Percentiles rank a stretch among this genome's conserved stretches.
Evolutionary conservation across 1,140 invertebrate species (phyloP).

Genomic region (Caenorhabditis elegans): WBcel235 BX284606.5:9601001-9601500

Average conservation of each 20-base stretch:
- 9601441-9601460: not conserved
- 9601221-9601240: not conserved
- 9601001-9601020: no score
- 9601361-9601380: no score
- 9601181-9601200: not conserved
- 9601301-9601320: not conserved
- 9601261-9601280: not conserved
- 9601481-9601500: not conserved
- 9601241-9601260: not conserved
- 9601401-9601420: not conserved
- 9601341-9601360: no score
- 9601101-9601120: no score
- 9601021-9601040: no score
- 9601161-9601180: not conserved
- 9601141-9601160: not conserved
- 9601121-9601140: no score
- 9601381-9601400: not conserved
- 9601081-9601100: no score
- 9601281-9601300: not conserved
- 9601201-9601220: not conserved
- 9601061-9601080: no score
- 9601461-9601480: no score
- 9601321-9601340: not conserved
- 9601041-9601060: no score
- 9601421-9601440: slow-evolving; percentile 9